Conservation (phyloP, 2,113 vertebrate species). For the Leptobrachium leishanense region DNA sequence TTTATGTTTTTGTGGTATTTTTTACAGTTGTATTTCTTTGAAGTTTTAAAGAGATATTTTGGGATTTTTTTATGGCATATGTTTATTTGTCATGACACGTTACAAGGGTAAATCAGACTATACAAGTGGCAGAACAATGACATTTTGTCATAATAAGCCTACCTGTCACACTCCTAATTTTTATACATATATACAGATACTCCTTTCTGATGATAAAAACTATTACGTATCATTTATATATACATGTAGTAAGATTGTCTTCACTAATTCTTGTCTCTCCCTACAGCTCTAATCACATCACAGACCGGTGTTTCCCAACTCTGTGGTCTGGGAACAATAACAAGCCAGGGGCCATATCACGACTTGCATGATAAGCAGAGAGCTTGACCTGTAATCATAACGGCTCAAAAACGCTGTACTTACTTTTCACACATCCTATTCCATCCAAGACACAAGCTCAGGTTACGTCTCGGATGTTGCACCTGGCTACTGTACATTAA, state of each 20-base stretch:
- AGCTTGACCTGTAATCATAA: too few relatives aligned
- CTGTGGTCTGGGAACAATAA: too few relatives aligned
- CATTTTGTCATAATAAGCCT: constrained; percentile 8
- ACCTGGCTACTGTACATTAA: too few relatives aligned
- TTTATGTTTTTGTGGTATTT: neutral
- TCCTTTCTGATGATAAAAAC: neutral
- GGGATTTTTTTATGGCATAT: neutral
- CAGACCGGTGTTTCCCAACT: neutral
- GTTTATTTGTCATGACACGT: constrained; percentile 5
- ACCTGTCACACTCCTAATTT: constrained; percentile 16
- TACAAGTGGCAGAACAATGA: constrained; percentile 25
- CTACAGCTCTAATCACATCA: neutral
- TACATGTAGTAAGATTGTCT: constrained; percentile 47
- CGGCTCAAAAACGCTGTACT: too few relatives aligned
- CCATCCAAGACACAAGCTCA: too few relatives aligned
- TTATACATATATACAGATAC: constrained; percentile 1
- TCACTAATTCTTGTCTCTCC: constrained; percentile 9
- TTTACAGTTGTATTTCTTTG: neutral
- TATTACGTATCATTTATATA: constrained; percentile 30
- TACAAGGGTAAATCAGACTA: constrained; percentile 39
- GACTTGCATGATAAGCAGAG: too few relatives aligned
- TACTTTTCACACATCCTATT: too few relatives aligned
- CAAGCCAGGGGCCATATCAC: too few relatives aligned
- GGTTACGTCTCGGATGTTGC: too few relatives aligned
- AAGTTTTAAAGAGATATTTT: neutral